Evolutionary conservation across 2,888 invertebrate species (phyloP), one percentile per base, ranked within the genome.

Genomic region (Stenodera caucasica): DNA sequence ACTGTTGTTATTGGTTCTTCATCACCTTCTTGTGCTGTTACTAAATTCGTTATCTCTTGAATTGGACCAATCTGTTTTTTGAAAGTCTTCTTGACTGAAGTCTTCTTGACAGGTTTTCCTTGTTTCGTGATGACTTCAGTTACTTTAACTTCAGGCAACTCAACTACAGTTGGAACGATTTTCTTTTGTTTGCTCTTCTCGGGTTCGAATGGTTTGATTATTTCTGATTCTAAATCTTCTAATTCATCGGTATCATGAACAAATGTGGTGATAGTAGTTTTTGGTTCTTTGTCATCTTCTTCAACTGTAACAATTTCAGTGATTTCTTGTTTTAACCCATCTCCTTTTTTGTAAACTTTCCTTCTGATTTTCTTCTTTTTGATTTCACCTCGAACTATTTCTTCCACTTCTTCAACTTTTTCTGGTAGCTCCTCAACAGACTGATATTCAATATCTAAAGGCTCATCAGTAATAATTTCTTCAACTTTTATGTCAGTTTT

Each of bases 301-400:
- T 79, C 79, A 37, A 81, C 74, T 14, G 81, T 82, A 1, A 80
- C 77, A n/a, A 81, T 81, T 70, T 81, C 82, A 0, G 84, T 82
- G 9, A 81, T 76, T 67, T 83, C 83, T 63, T 81, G 73, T 54
- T 82, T 82, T 0, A 74, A 72, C 1, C 81, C 84, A 55, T 78
- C 80, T 60, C 35, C 72, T 70, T 70, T 72, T 65, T 69, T 74
- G 33, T 57, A 63, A 52, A 61, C 64, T 50, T 58, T 60, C 55
- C 67, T 71, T 66, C 68, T 71, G 33, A 67, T 70, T 68, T 55
- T 68, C 45, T 61, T 67, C 21, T 29, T 63, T 49, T 57, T 65
- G 8, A 65, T 64, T 52, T 68, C 64, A 26, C 60, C 65, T 23
- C 9, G 21, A 1, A 60, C 50, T 21, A 58, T 32, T 53, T 64